These are phyloP conservation scores for Hyphantria cunea DNA, from an alignment of 1,140 invertebrate species.

Conservation along the genomic window DNA sequence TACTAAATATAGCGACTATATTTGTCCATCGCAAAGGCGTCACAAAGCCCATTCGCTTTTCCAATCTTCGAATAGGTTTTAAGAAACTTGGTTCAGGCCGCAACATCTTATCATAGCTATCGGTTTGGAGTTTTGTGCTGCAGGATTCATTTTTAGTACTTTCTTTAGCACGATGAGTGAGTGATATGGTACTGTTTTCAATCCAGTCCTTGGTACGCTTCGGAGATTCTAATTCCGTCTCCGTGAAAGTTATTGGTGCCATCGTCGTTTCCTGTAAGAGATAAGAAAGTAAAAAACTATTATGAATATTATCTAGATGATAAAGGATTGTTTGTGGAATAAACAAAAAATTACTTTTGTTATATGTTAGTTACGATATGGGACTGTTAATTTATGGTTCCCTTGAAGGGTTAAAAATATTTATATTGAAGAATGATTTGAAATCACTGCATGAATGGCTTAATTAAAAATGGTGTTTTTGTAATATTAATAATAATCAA, in stretches of 20 bases:
- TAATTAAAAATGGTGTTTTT: too few species aligned
- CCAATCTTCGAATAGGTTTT: slow-evolving; percentile 48
- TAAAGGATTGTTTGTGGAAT: too few species aligned
- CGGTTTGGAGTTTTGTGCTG: background rate
- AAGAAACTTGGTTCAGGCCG: slow-evolving; percentile 52
- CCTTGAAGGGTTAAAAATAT: too few species aligned
- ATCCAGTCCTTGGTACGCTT: background rate
- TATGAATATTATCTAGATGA: too few species aligned
- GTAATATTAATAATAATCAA: too few species aligned
- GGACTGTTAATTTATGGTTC: too few species aligned
- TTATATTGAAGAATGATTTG: too few species aligned
- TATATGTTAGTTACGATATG: too few species aligned
- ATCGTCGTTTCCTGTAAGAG: slow-evolving; percentile 33
- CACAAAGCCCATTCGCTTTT: slow-evolving; percentile 60
- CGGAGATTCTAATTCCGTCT: slow-evolving; percentile 25
- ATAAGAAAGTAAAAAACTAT: slow-evolving; percentile 1
- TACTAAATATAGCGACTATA: slow-evolving; percentile 40
- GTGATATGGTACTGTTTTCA: slow-evolving; percentile 15
- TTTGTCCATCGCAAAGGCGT: slow-evolving; percentile 62
- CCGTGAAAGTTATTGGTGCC: slow-evolving; percentile 37
- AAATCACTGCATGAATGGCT: too few species aligned
- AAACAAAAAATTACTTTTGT: too few species aligned
- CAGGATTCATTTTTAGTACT: background rate
- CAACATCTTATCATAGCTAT: slow-evolving; percentile 41
- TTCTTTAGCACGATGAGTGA: slow-evolving; percentile 7